Evolutionary conservation across 2,113 vertebrate genomes (phyloP).

Genomic region (Corvus moneduloides): DNA sequence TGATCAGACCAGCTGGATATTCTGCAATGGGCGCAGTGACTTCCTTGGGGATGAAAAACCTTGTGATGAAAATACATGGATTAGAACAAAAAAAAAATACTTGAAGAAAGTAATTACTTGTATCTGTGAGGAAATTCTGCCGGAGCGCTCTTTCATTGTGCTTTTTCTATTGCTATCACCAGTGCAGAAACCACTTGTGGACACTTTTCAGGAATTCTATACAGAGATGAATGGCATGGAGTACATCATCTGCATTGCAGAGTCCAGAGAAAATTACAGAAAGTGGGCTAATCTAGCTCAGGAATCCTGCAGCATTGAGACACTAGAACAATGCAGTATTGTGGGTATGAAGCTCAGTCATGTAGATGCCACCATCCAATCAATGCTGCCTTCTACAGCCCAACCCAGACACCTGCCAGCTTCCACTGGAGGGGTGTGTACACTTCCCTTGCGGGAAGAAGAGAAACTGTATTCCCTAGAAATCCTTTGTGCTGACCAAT

Average conservation of each 20-base stretch:
- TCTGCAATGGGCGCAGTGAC: conserved; percentile 82
- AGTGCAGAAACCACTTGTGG: conserved; percentile 76
- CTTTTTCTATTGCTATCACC: conserved; percentile 78
- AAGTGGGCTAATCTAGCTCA: conserved; percentile 76
- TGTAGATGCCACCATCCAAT: conserved; percentile 74
- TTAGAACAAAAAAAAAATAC: conserved; percentile 74
- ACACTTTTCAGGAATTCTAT: conserved; percentile 82
- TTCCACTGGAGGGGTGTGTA: conserved; percentile 67
- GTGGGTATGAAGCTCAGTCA: conserved; percentile 84
- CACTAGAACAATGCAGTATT: conserved; percentile 67
- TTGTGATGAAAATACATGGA: conserved; percentile 82
- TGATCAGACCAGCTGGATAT: conserved; percentile 84
- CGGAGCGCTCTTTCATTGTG: conserved; percentile 73
- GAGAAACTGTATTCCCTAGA: conserved; percentile 78
- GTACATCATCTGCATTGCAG: conserved; percentile 79
- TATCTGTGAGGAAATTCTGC: conserved; percentile 80
- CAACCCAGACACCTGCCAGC: conserved; percentile 67
- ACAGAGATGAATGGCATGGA: conserved; percentile 79
- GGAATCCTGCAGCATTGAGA: conserved; percentile 66
- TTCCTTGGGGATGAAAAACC: conserved; percentile 69
- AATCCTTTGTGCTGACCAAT: conserved; percentile 77
- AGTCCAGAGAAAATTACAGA: conserved; percentile 67
- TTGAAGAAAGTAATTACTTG: conserved; percentile 72
- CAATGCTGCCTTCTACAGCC: conserved; percentile 40
- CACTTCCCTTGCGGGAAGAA: conserved; percentile 69